Evolutionary conservation across 2,888 invertebrate species (phyloP).

Genomic region (Arge pagana): DNA sequence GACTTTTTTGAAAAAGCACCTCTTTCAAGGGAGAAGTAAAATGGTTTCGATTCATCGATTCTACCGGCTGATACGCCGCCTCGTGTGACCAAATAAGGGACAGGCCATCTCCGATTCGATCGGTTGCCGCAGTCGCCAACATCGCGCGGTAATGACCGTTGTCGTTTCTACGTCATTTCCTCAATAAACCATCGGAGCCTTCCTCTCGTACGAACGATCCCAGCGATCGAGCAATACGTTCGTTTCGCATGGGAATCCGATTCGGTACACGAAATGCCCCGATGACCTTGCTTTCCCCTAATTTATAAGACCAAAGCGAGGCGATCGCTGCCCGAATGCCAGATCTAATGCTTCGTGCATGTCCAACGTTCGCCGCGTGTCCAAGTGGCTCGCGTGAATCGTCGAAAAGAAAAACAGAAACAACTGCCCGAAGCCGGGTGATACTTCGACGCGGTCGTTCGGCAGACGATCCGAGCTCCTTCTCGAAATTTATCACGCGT

Average conservation of each 20-base stretch:
- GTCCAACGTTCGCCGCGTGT: too few relatives aligned
- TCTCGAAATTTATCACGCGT: too few relatives aligned
- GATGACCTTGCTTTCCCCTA: constrained; percentile 37
- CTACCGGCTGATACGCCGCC: constrained; percentile 12
- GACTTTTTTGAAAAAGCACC: constrained; percentile 7
- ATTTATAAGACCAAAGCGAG: constrained; percentile 26
- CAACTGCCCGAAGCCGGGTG: too few relatives aligned
- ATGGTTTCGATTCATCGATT: constrained; percentile 14
- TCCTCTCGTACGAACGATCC: background rate
- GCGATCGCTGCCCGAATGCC: constrained; percentile 6
- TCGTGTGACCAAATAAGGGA: constrained; percentile 17
- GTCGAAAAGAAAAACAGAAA: too few relatives aligned
- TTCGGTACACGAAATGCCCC: constrained; percentile 6
- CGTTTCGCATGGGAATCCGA: constrained; percentile 8
- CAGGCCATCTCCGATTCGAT: constrained; percentile 20
- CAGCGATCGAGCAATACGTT: background rate
- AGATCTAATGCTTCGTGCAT: too few relatives aligned
- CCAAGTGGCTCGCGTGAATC: too few relatives aligned
- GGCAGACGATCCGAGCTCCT: too few relatives aligned
- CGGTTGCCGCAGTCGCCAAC: constrained; percentile 7
- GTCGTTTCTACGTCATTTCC: constrained; percentile 19
- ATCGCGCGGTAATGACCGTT: constrained; percentile 21
- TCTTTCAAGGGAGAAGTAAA: too few relatives aligned
- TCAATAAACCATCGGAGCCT: constrained; percentile 18
- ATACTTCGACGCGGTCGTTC: too few relatives aligned